Conservation (phyloP, 2,888 invertebrate species). For the Tenthredo livida region DNA sequence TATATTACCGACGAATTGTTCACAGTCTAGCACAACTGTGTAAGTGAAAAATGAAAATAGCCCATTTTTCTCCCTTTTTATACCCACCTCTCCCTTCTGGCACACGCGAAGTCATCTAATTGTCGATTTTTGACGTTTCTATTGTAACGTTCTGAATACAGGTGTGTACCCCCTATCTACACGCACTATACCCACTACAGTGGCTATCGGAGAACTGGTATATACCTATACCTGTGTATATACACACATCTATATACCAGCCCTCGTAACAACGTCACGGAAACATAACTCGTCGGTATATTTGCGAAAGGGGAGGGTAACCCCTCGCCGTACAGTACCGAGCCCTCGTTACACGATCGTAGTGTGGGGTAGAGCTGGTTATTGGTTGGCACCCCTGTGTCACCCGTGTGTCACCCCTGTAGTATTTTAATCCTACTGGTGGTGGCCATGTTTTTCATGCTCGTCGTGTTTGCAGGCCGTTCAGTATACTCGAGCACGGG, state of each 20-base stretch:
- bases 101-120: slow-evolving; percentile 1
- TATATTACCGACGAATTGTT: too few species aligned
- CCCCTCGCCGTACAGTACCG: neutral
- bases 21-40: too few species aligned
- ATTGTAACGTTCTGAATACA: slow-evolving; percentile 24
- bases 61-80: neutral
- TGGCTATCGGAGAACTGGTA: neutral
- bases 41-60: neutral
- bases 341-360: neutral
- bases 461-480: slow-evolving; percentile 56
- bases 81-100: neutral
- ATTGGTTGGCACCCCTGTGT: slow-evolving; percentile 51
- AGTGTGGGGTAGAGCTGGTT: slow-evolving; percentile 34
- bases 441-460: slow-evolving; percentile 57
- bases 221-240: neutral
- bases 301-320: slow-evolving; percentile 61
- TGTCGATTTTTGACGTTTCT: slow-evolving; percentile 28
- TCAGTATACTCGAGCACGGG: slow-evolving; percentile 49
- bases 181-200: too few species aligned
- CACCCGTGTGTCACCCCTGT: slow-evolving; percentile 51
- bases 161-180: neutral
- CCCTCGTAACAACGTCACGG: slow-evolving; percentile 14
- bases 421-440: slow-evolving; percentile 53
- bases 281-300: slow-evolving; percentile 59
- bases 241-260: neutral